These are phyloP conservation scores for Haliaeetus leucogaster DNA, from an alignment of 2,113 vertebrate species.

Conservation along the genomic window DNA sequence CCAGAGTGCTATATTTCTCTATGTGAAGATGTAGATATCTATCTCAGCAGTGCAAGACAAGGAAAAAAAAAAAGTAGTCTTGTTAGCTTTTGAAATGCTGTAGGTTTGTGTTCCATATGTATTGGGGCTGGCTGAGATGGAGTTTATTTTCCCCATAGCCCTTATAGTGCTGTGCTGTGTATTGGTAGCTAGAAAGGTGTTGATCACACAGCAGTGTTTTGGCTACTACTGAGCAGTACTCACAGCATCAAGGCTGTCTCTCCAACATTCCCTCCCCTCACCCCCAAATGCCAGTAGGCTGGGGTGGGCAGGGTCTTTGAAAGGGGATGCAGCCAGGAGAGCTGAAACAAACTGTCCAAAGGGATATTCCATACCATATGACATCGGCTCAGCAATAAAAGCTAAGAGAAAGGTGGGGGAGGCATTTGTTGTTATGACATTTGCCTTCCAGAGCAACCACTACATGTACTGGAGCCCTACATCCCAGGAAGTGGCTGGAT, in stretches of 20 bases:
- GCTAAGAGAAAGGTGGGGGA: no score
- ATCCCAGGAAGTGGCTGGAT: not conserved
- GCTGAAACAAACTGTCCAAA: not conserved
- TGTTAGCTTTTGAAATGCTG: not conserved
- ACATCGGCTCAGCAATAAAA: not conserved
- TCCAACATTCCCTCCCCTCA: no score
- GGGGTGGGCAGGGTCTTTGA: no score
- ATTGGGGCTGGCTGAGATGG: not conserved
- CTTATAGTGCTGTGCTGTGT: not conserved
- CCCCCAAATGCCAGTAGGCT: not conserved
- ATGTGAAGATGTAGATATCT: not conserved
- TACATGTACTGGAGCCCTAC: rapidly evolving
- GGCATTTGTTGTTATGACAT: rapidly evolving
- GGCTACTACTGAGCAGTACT: not conserved
- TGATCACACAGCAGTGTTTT: not conserved
- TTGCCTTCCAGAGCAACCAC: not conserved
- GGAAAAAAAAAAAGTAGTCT: no score
- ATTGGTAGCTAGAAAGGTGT: not conserved
- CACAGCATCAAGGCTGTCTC: no score
- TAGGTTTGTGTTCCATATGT: not conserved
- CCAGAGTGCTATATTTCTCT: not conserved
- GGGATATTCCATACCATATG: not conserved
- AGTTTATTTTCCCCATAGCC: no score
- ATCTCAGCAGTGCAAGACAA: not conserved
- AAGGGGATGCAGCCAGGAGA: not conserved